Percentiles rank a stretch among this genome's conserved stretches.
Evolutionary conservation across 2,113 vertebrate genomes (phyloP).

Genomic region (Lophotis ruficrista): DNA sequence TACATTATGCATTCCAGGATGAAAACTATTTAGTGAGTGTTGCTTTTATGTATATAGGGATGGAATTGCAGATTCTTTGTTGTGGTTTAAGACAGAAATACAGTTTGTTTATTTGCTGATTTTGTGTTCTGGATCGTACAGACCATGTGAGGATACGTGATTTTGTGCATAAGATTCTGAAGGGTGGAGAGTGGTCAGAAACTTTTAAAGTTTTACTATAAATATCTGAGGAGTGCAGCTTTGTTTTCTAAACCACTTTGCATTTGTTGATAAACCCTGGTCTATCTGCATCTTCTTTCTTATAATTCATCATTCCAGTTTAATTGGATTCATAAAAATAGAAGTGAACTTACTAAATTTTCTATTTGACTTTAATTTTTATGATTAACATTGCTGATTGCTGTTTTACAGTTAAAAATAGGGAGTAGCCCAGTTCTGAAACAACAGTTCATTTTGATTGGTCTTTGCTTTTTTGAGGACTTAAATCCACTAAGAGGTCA

Average conservation of each 20-base stretch:
- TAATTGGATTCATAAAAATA: background rate
- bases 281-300: background rate
- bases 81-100: background rate
- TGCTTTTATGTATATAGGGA: background rate
- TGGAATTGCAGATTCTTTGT: background rate
- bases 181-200: background rate
- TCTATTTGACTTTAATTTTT: background rate
- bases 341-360: background rate
- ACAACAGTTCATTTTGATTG: background rate
- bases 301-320: background rate
- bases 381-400: background rate
- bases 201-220: background rate
- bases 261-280: background rate
- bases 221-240: background rate
- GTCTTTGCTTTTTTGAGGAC: background rate
- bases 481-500: background rate
- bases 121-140: background rate
- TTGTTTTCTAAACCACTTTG: background rate
- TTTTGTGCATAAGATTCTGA: background rate
- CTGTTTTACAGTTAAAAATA: background rate
- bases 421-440: background rate
- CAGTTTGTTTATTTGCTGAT: background rate
- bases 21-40: conserved; percentile 93
- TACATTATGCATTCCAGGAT: conserved; percentile 99
- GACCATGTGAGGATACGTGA: background rate